A percentile compares a stretch with the other conserved stretches of the same genome.
Evolutionary conservation across 2,888 invertebrate species (phyloP).

Genomic region (Eupeodes luniger): DNA sequence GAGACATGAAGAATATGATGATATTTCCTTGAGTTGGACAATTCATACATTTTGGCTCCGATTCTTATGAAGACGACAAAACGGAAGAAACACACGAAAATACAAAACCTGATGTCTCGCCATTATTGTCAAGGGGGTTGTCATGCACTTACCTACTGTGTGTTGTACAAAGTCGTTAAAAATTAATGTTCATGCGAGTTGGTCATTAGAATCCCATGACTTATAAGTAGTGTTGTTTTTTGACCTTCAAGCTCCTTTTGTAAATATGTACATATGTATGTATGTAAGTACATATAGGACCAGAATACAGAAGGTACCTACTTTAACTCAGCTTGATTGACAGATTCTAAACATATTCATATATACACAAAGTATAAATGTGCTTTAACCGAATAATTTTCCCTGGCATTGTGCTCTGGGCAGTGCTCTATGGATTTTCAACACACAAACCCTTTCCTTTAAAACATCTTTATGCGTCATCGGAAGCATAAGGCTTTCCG

Average conservation of each 20-base stretch:
- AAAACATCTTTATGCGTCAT: constrained; percentile 53
- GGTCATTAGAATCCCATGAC: constrained; percentile 69
- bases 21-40: constrained; percentile 10
- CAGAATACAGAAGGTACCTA: constrained; percentile 9
- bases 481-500: constrained; percentile 29
- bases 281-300: background rate
- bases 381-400: constrained; percentile 48
- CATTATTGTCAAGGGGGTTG: constrained; percentile 37
- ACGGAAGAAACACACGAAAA: background rate
- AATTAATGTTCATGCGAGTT: constrained; percentile 66
- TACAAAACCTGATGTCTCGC: constrained; percentile 17
- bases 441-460: background rate
- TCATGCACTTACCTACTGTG: constrained; percentile 22
- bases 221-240: constrained; percentile 67
- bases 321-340: constrained; percentile 56
- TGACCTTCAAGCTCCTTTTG: constrained; percentile 56
- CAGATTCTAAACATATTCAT: constrained; percentile 39
- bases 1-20: background rate
- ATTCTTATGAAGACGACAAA: background rate
- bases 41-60: background rate
- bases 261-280: background rate
- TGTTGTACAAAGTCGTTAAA: constrained; percentile 41
- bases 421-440: background rate
- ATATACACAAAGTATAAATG: constrained; percentile 39
- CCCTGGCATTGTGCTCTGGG: background rate